These are phyloP conservation scores for Canis aureus DNA, from an alignment of 2,113 vertebrate genomes.

Conservation along the genomic window DNA sequence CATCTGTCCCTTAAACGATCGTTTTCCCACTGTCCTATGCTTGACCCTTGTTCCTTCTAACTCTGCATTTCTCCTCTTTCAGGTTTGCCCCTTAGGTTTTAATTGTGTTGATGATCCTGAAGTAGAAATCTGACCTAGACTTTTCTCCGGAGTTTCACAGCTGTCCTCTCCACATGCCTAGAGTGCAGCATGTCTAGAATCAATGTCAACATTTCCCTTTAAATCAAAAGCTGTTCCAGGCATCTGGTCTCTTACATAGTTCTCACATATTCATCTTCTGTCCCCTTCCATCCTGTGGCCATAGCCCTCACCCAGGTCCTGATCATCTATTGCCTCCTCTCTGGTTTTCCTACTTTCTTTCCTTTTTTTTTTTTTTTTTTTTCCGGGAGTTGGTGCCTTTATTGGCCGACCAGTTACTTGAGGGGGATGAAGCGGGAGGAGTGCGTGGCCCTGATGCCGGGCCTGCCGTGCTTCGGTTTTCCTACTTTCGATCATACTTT, in stretches of 20 bases:
- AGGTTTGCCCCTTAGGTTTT: neutral
- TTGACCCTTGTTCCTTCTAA: neutral
- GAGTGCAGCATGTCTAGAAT: neutral
- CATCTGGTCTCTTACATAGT: neutral
- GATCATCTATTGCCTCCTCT: neutral
- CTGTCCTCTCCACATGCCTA: neutral
- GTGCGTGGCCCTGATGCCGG: conserved; percentile 98
- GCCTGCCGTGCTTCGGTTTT: conserved; percentile 94
- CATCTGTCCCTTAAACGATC: neutral
- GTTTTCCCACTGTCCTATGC: neutral
- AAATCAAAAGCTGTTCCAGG: neutral
- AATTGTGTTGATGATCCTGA: neutral
- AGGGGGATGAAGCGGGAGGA: conserved; percentile 99
- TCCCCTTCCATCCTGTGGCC: neutral
- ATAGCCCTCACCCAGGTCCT: neutral
- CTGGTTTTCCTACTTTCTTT: neutral
- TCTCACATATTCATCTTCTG: neutral
- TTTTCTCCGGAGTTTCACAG: neutral
- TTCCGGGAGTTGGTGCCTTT: neutral
- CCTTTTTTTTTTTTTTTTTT: too few relatives aligned
- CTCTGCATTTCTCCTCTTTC: neutral
- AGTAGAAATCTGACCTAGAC: neutral
- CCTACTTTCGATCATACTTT: neutral
- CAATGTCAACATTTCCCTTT: neutral
- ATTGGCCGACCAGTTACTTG: conserved; percentile 89